phyloP scores from a whole-genome alignment of 2,888 invertebrate genomes.

The Hypselothyrea guttata region DNA sequence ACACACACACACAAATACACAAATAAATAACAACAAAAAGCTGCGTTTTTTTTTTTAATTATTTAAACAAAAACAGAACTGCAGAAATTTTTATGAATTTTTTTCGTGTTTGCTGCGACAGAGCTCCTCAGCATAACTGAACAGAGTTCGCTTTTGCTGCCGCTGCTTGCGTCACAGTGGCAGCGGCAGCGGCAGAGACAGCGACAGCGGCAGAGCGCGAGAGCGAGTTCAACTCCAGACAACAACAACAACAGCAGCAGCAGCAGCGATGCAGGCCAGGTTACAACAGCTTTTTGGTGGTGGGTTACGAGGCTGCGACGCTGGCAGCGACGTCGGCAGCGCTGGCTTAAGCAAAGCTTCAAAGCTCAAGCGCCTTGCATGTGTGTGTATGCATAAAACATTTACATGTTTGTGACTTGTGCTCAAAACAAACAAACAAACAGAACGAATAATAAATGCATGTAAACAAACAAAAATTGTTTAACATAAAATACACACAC shows the following conservation, averaged over 20 bases:
- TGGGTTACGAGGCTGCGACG: conserved; percentile 26
- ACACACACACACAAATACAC: conserved; percentile 21
- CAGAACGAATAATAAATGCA: conserved; percentile 36
- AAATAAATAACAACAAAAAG: conserved; percentile 31
- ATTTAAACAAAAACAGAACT: conserved; percentile 57
- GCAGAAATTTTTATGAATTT: conserved; percentile 45
- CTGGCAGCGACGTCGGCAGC: conserved; percentile 17
- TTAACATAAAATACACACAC: conserved; percentile 10
- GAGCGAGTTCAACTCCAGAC: neutral
- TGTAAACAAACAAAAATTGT: conserved; percentile 70
- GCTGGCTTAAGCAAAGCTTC: conserved; percentile 44
- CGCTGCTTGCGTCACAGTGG: conserved; percentile 51
- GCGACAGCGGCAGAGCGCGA: conserved; percentile 14
- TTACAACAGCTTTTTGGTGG: conserved; percentile 52
- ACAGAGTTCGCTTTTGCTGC: conserved; percentile 53
- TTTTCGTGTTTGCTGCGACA: conserved; percentile 80
- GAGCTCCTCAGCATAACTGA: conserved; percentile 82
- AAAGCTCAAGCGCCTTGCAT: conserved; percentile 18
- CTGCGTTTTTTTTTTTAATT: conserved; percentile 3
- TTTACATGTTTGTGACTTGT: conserved; percentile 44
- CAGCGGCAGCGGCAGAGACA: conserved; percentile 19
- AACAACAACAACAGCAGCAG: neutral
- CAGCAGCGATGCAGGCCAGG: conserved; percentile 7
- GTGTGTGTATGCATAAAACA: neutral
- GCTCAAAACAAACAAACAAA: conserved; percentile 50